A percentile compares a stretch with the other conserved stretches of the same genome.
These are phyloP conservation scores for Nyctalus aviator DNA, from an alignment of 2,797 vertebrate genomes.

Conservation along the genomic window DNA sequence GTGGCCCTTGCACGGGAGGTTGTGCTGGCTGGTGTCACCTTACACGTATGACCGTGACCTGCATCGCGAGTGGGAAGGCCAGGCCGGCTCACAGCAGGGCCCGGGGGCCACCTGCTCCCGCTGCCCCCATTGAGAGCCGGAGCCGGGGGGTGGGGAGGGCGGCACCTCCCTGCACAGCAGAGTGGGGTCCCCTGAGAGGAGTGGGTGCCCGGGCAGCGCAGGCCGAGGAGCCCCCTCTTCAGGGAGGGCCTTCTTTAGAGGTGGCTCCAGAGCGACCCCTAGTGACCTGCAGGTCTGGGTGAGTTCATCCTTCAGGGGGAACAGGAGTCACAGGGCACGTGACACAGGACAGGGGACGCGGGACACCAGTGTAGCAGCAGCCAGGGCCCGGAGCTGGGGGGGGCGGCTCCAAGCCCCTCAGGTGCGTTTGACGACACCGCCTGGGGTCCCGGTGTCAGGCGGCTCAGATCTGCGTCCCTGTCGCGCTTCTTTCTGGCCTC, in stretches of 20 bases:
- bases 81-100: neutral
- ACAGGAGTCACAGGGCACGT: neutral
- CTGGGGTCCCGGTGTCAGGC: fast-evolving
- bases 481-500: neutral
- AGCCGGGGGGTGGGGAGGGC: neutral
- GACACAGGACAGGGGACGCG: neutral
- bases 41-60: neutral
- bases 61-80: neutral
- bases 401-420: neutral
- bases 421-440: neutral
- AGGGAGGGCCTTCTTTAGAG: neutral
- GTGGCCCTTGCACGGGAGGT: neutral
- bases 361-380: neutral
- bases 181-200: neutral
- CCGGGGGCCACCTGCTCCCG: neutral
- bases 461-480: fast-evolving
- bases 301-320: neutral
- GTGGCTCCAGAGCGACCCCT: neutral
- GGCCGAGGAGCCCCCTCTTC: neutral
- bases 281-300: too few relatives aligned
- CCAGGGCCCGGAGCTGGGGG: neutral
- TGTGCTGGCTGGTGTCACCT: neutral
- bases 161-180: neutral
- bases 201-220: neutral
- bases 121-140: neutral